phyloP scores from a whole-genome alignment of 2,113 vertebrate species.

The Trachemys scripta region DNA sequence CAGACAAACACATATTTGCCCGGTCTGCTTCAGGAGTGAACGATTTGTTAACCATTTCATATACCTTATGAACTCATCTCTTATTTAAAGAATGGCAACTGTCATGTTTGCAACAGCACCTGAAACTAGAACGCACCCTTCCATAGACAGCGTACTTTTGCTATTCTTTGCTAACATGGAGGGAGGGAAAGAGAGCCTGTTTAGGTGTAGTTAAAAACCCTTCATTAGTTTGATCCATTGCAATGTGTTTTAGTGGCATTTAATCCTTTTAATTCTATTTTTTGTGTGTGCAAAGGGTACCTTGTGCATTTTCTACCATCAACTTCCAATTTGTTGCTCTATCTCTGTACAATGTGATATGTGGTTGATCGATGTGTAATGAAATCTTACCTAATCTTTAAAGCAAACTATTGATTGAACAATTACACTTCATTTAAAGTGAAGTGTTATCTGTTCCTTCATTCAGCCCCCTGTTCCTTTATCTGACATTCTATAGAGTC shows the following conservation, averaged over 20 bases:
- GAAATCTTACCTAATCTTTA: slow-evolving; percentile 63
- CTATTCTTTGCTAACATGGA: not conserved
- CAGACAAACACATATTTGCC: not conserved
- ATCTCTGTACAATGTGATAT: not conserved
- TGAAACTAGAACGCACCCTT: not conserved
- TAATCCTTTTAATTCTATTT: slow-evolving; percentile 30
- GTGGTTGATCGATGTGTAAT: slow-evolving; percentile 33
- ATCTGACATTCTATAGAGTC: slow-evolving; percentile 43
- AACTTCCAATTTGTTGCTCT: not conserved
- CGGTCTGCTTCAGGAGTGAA: not conserved
- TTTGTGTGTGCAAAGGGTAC: not conserved
- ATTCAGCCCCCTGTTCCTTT: slow-evolving; percentile 24
- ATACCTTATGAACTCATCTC: not conserved
- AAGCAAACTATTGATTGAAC: slow-evolving; percentile 61
- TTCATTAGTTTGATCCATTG: slow-evolving; percentile 12
- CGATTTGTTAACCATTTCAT: not conserved
- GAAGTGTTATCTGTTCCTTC: slow-evolving; percentile 18
- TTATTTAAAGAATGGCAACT: not conserved
- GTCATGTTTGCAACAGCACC: not conserved
- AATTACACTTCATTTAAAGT: slow-evolving; percentile 58
- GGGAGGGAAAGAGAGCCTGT: not conserved
- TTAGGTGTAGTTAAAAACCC: slow-evolving; percentile 3
- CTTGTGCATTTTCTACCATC: not conserved
- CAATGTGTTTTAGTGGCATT: slow-evolving; percentile 4
- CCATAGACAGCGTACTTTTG: not conserved